Conservation (phyloP, 2,888 invertebrate species). For the Diplazon laetatorius region DNA sequence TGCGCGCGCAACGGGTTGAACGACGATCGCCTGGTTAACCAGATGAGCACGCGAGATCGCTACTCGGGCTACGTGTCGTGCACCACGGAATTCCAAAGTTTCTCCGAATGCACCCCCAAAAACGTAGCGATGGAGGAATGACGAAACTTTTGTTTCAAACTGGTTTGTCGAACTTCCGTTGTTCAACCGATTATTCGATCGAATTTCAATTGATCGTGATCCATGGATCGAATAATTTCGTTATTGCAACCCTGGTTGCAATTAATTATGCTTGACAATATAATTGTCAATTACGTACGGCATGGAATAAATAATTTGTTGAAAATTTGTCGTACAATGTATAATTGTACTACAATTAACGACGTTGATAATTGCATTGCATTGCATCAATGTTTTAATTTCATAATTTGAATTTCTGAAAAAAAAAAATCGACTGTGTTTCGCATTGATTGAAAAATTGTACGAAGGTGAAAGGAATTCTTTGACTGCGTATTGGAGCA, state of each 20-base stretch:
- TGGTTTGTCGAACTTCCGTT: constrained; percentile 2
- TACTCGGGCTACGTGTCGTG: neutral
- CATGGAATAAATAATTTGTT: neutral
- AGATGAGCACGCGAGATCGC: constrained; percentile 9
- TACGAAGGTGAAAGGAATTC: constrained; percentile 13
- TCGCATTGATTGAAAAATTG: neutral
- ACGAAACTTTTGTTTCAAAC: constrained; percentile 29
- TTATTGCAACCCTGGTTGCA: too few relatives aligned
- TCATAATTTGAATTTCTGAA: too few relatives aligned
- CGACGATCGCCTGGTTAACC: constrained; percentile 51
- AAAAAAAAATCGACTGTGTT: neutral
- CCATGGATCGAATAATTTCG: neutral
- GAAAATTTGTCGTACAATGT: too few relatives aligned
- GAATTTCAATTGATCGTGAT: neutral
- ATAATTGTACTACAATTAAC: too few relatives aligned
- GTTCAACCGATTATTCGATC: neutral
- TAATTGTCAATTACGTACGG: constrained; percentile 1
- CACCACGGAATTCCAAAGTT: constrained; percentile 1
- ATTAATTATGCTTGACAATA: neutral
- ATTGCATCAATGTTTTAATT: too few relatives aligned
- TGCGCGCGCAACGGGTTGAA: constrained; percentile 46
- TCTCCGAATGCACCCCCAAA: neutral
- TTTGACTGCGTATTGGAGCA: constrained; percentile 22
- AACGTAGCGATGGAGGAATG: constrained; percentile 5
- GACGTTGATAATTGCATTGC: too few relatives aligned